phyloP scores from a whole-genome alignment of 2,797 vertebrate species.

The Gymnothorax reevesii region DNA sequence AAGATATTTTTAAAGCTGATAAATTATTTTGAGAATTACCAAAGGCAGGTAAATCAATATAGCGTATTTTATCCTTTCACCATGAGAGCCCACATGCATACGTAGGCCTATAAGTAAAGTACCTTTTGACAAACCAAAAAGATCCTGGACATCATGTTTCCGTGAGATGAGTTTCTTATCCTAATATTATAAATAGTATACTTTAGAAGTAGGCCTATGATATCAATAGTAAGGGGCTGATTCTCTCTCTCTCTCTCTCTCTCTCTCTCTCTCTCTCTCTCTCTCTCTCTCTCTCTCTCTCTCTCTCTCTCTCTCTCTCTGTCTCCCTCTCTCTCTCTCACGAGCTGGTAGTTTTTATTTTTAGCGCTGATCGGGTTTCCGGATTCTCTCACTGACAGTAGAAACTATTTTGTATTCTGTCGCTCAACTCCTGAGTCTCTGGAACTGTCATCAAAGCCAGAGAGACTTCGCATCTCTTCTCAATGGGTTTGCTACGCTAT shows the following conservation, averaged over 20 bases:
- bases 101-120: no score
- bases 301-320: slow-evolving; percentile 40
- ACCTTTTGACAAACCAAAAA: no score
- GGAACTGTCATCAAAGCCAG: background rate
- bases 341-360: slow-evolving; percentile 70
- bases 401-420: slow-evolving; percentile 34
- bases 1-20: no score
- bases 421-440: background rate
- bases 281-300: background rate
- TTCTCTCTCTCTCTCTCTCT: no score
- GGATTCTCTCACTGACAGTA: slow-evolving; percentile 53
- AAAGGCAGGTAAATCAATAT: background rate
- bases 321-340: slow-evolving; percentile 29
- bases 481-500: background rate
- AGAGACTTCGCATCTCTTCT: background rate
- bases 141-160: no score
- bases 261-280: background rate
- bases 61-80: background rate
- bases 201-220: no score
- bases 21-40: background rate
- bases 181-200: no score
- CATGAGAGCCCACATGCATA: background rate
- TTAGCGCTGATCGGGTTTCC: slow-evolving; percentile 73
- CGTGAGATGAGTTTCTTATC: no score
- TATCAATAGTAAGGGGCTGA: no score